A percentile compares a stretch with the other conserved stretches of the same genome.
Conservation (phyloP, 1,140 invertebrate genomes). For the Himalopsyche phryganea region DNA sequence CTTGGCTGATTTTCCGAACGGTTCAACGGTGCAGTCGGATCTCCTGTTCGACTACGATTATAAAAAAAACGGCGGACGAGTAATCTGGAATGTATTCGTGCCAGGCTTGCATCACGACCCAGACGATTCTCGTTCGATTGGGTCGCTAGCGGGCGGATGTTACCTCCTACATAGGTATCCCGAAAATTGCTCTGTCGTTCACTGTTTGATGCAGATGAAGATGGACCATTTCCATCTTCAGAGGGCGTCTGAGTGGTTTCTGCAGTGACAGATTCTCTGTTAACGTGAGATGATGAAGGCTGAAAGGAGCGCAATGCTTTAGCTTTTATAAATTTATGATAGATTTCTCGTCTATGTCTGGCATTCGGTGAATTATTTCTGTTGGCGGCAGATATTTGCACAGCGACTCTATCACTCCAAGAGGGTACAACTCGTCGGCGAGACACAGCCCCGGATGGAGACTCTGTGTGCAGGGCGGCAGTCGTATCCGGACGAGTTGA, state of each 20-base stretch:
- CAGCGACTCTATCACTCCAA: constrained; percentile 38
- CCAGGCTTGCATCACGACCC: background rate
- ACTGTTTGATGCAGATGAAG: constrained; percentile 34
- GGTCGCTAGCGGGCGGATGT: background rate
- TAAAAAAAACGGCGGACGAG: constrained; percentile 19
- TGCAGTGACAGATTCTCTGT: background rate
- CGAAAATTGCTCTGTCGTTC: background rate
- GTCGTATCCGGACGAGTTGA: background rate
- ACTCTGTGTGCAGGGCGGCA: background rate
- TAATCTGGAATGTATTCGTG: constrained; percentile 10
- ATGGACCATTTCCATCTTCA: constrained; percentile 22
- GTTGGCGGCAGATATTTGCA: constrained; percentile 48
- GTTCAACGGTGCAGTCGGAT: constrained; percentile 9
- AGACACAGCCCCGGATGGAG: background rate
- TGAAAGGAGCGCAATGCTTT: constrained; percentile 48
- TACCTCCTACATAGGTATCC: background rate
- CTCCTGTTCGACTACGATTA: constrained; percentile 17
- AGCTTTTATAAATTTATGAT: constrained; percentile 41
- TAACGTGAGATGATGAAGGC: constrained; percentile 37
- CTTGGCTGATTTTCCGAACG: constrained; percentile 6
- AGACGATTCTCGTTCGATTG: background rate
- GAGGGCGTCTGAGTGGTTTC: constrained; percentile 18
- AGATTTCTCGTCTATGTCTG: constrained; percentile 42
- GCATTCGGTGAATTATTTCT: constrained; percentile 47
- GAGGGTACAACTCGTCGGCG: background rate